Percentiles rank a stretch among this genome's conserved stretches.
Conservation (phyloP, 1,140 invertebrate genomes). For the Bombus waltoni region DNA sequence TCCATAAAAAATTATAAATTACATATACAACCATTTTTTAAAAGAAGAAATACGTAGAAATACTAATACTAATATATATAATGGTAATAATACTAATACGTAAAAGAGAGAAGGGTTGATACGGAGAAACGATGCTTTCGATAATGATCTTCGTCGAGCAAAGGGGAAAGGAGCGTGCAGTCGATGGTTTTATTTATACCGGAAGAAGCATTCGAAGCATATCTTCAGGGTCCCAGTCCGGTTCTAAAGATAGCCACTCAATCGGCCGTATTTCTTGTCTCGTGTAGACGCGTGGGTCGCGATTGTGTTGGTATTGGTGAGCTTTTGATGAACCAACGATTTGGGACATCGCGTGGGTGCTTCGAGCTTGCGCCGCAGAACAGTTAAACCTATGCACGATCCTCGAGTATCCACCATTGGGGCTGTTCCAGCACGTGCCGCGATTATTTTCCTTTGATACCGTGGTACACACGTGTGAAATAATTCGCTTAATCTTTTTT, state of each 20-base stretch:
- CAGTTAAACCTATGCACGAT: conserved; percentile 8
- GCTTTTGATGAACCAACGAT: conserved; percentile 37
- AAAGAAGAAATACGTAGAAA: neutral
- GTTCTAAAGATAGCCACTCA: conserved; percentile 48
- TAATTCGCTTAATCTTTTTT: neutral
- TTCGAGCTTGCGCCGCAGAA: neutral
- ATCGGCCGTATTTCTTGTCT: conserved; percentile 53
- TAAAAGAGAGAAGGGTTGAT: too few species aligned
- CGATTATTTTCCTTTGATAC: conserved; percentile 1
- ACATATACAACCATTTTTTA: neutral
- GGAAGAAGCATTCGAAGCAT: conserved; percentile 46
- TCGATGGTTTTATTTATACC: conserved; percentile 51
- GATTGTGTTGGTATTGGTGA: conserved; percentile 33
- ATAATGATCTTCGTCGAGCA: neutral
- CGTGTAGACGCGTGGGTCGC: conserved; percentile 32
- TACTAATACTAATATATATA: too few species aligned
- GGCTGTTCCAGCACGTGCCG: conserved; percentile 27
- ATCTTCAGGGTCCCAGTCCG: conserved; percentile 46
- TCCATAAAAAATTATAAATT: too few species aligned
- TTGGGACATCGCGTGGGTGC: conserved; percentile 47
- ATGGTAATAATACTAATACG: too few species aligned
- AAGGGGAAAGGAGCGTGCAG: neutral
- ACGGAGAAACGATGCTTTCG: neutral
- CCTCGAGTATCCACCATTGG: neutral
- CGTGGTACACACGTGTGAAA: neutral